Percentiles rank a stretch among this genome's conserved stretches.
Conservation (phyloP, 2,113 vertebrate genomes). For the rabbit (Oryctolagus cuniculus) region mOryCun1.1 NC_091434.1:60420001-60420500, state of each 20-base stretch:
- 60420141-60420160: neutral
- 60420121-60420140: neutral
- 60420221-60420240: neutral
- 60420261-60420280: neutral
- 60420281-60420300: neutral
- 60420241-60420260: neutral
- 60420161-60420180: neutral
- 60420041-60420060: neutral
- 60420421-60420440: neutral
- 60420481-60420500: neutral
- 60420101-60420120: neutral
- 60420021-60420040: neutral
- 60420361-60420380: conserved; percentile 2
- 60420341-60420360: neutral
- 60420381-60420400: neutral
- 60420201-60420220: neutral
- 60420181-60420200: neutral
- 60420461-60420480: neutral
- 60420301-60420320: neutral
- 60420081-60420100: neutral
- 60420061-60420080: neutral
- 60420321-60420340: neutral
- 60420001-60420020: neutral
- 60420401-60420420: neutral
- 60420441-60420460: neutral